Evolutionary conservation across 2,113 vertebrate genomes (phyloP), one percentile per base, ranked within the genome.

Genomic region (Haemorhous mexicanus): DNA sequence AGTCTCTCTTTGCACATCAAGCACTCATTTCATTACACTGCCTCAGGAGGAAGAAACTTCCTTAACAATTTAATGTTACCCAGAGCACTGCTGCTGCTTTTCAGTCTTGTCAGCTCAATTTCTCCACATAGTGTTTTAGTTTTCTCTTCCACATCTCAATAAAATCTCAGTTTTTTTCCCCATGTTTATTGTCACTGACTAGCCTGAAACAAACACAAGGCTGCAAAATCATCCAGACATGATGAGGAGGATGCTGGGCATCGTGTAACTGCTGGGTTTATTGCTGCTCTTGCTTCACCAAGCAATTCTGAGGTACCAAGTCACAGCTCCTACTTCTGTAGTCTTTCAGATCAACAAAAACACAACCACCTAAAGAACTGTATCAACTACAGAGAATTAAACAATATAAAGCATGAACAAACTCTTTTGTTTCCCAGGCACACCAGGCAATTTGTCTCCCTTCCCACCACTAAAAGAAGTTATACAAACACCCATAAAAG

Each of bases 31-130:
- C 44, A 93, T 85, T 88, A 49, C 3, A 1, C 32, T 83, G 37
- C 79, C 83, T 56, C 27, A 58, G 52, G 72, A 95, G 55, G 41
- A 86, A 89, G 78, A 87, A 80, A 23, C 68, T 56, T 53, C 80
- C 46, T 82, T 63, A 74, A 79, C 33, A 58, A 53, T 33, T 83
- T 84, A 93, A 94, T 68, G 66, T 18, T 81, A 73, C 62, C 24
- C 90, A 80, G 82, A 81, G 46, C 35, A 66, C 67, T 37, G 77
- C 59, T 83, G 67, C 58, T 74, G 52, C 46, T 84, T 91, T 72
- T 84, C 78, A 94, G 70, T 55, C 68, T 70, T n/a, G 53, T 70
- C 86, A 88, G 74, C 90, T 95, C 43, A 46, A 66, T 55, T 95
- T 80, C 89, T 76, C 76, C 53, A 61, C 23, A 11, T 16, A 3